Evolutionary conservation across 1,140 invertebrate species (phyloP).

Genomic region (Bombus confusus): DNA sequence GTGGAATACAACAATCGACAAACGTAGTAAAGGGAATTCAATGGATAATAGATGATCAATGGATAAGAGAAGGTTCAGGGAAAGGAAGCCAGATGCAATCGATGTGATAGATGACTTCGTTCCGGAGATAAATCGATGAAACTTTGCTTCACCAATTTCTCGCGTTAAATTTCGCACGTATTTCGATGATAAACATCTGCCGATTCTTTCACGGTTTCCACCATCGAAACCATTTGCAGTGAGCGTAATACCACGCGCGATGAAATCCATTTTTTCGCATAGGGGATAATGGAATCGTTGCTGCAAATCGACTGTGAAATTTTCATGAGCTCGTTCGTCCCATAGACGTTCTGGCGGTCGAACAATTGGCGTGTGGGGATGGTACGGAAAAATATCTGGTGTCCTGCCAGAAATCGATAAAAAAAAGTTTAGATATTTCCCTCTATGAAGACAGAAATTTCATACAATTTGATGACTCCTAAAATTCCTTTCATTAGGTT

Average conservation of each 20-base stretch:
- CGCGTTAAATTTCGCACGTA: conserved; percentile 7
- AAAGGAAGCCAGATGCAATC: background rate
- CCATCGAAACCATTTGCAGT: background rate
- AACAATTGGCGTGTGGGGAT: background rate
- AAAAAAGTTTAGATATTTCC: background rate
- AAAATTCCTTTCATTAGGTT: background rate
- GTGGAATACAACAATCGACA: background rate
- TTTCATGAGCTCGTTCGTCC: background rate
- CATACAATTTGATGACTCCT: background rate
- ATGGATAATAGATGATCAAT: conserved; percentile 11
- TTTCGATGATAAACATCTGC: background rate
- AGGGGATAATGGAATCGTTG: background rate
- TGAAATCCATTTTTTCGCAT: conserved; percentile 22
- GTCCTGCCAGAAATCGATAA: background rate
- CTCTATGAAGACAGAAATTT: background rate
- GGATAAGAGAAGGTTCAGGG: background rate
- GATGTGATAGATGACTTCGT: conserved; percentile 4
- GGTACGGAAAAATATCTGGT: no score
- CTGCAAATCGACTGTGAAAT: conserved; percentile 19
- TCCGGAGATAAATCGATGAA: conserved; percentile 12
- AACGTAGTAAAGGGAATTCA: conserved; percentile 1
- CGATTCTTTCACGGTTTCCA: background rate
- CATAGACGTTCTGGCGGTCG: background rate
- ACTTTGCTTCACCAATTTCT: background rate
- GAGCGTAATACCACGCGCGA: background rate